These are phyloP conservation scores for Psilopogon haemacephalus DNA, from an alignment of 2,113 vertebrate genomes.

Conservation along the genomic window DNA sequence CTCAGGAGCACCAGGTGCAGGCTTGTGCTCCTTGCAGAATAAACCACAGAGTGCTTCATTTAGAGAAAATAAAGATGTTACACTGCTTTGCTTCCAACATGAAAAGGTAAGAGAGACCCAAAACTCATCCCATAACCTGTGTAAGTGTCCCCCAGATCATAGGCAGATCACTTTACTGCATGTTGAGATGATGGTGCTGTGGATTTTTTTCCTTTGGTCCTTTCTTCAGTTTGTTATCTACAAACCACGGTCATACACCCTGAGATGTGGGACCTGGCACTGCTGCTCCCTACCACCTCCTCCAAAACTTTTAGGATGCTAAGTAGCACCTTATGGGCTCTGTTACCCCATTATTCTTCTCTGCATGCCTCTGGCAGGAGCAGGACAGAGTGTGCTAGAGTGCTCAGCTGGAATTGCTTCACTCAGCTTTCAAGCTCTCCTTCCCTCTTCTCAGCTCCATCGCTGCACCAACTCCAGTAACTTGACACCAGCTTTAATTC, in stretches of 20 bases:
- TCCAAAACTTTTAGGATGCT: not conserved
- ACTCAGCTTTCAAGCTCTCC: not conserved
- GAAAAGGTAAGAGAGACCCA: not conserved
- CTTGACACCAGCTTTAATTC: not conserved
- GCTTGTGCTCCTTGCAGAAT: not conserved
- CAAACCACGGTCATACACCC: not conserved
- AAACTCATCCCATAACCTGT: not conserved
- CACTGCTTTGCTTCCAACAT: not conserved
- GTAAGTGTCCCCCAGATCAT: not conserved
- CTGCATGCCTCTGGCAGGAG: not conserved
- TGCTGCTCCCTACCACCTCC: not conserved
- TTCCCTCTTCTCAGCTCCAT: not conserved
- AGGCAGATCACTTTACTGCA: not conserved
- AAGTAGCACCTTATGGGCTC: accelerated
- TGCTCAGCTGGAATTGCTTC: not conserved
- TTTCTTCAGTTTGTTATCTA: too few species aligned
- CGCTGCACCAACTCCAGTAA: not conserved
- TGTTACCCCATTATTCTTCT: not conserved
- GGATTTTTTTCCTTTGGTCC: not conserved
- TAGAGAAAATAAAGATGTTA: not conserved
- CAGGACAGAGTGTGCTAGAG: accelerated
- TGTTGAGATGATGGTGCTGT: not conserved
- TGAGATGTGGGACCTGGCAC: not conserved
- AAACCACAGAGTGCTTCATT: not conserved
- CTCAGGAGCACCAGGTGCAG: not conserved